These are phyloP conservation scores for Xestia ashworthii DNA, from an alignment of 2,888 invertebrate genomes.

Conservation along the genomic window DNA sequence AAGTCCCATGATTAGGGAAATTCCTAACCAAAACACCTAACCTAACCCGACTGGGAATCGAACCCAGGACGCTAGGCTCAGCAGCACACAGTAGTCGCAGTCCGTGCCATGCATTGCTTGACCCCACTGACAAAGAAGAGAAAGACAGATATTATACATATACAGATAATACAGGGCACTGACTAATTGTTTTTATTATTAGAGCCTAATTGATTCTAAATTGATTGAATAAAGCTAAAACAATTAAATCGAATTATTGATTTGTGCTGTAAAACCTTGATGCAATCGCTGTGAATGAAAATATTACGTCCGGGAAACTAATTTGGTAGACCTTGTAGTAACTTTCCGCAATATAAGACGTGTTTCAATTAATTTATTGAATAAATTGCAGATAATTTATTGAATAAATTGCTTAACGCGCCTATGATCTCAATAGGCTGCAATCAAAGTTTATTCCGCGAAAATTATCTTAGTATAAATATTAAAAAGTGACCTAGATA, in stretches of 20 bases:
- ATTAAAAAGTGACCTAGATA: slow-evolving; percentile 9
- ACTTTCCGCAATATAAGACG: slow-evolving; percentile 51
- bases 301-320: slow-evolving; percentile 42
- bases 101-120: background rate
- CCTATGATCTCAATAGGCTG: background rate
- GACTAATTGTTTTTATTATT: background rate
- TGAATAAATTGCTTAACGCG: no score
- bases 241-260: slow-evolving; percentile 8
- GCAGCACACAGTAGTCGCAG: background rate
- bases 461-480: background rate
- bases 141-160: background rate
- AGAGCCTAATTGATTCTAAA: slow-evolving; percentile 8
- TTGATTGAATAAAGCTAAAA: slow-evolving; percentile 16
- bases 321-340: slow-evolving; percentile 58
- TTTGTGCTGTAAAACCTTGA: slow-evolving; percentile 55
- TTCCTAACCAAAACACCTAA: background rate
- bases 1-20: background rate
- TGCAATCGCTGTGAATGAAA: slow-evolving; percentile 41
- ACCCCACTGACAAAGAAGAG: background rate
- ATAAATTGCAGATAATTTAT: background rate
- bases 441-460: background rate
- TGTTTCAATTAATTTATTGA: slow-evolving; percentile 14
- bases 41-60: background rate
- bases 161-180: background rate
- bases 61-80: background rate